Evolutionary conservation across 2,113 vertebrate species (phyloP).

Genomic region (Formicarius rufipectus): DNA sequence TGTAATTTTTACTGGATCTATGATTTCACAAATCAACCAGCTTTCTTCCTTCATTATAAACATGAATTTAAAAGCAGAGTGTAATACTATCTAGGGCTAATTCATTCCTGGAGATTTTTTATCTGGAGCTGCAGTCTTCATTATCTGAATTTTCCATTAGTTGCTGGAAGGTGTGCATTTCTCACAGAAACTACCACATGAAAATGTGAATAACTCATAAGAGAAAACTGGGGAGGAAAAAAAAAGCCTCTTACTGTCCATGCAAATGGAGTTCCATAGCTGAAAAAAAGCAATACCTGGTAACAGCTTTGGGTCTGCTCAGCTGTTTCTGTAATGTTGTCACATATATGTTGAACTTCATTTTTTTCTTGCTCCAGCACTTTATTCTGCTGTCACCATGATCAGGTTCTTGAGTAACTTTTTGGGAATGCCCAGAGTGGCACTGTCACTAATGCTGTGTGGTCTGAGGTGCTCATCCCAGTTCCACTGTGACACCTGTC

Average conservation of each 20-base stretch:
- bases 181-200: not conserved
- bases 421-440: not conserved
- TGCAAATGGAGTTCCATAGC: not conserved
- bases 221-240: not conserved
- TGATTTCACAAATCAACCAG: not conserved
- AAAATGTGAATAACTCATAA: conserved; percentile 3
- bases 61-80: conserved; percentile 3
- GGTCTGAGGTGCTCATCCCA: fast-evolving
- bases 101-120: conserved; percentile 24
- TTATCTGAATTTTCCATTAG: conserved; percentile 45
- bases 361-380: not conserved
- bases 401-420: not conserved
- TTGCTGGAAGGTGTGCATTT: conserved; percentile 43
- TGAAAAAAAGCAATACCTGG: not conserved
- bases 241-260: not conserved
- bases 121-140: conserved; percentile 8
- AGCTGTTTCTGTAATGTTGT: not conserved
- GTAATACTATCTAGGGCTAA: not conserved
- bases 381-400: not conserved
- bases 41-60: not conserved
- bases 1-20: not conserved
- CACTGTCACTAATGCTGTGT: not conserved
- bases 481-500: not conserved
- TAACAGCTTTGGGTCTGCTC: not conserved
- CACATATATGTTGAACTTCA: not conserved